Percentiles rank a stretch among this genome's conserved stretches.
These are phyloP conservation scores for Albula goreensis DNA, from an alignment of 2,113 vertebrate species.

Conservation along the genomic window DNA sequence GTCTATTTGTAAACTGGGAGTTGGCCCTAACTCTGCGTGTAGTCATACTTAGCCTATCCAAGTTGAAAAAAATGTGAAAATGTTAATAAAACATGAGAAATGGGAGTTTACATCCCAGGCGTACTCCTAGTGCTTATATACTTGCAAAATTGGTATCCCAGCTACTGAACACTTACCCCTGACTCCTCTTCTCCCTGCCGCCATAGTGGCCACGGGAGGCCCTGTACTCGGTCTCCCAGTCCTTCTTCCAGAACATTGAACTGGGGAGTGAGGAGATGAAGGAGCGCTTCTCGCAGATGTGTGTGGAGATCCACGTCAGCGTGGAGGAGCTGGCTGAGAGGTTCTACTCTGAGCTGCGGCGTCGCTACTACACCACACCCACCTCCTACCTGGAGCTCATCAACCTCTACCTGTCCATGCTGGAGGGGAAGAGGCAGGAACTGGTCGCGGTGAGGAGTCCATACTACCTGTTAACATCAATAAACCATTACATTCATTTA, in stretches of 20 bases:
- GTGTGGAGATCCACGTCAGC: slow-evolving; percentile 79
- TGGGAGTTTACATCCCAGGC: too few relatives aligned
- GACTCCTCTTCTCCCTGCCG: background rate
- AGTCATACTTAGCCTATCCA: too few relatives aligned
- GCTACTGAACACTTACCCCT: background rate
- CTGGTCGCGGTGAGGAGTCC: slow-evolving; percentile 65
- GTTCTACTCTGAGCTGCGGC: slow-evolving; percentile 76
- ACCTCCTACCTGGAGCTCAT: slow-evolving; percentile 87
- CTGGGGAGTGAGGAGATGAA: slow-evolving; percentile 72
- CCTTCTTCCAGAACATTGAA: slow-evolving; percentile 74
- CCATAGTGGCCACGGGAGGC: slow-evolving; percentile 79
- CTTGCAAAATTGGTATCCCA: background rate
- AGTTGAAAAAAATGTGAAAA: too few relatives aligned
- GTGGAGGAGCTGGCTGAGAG: slow-evolving; percentile 77
- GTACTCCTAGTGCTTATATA: too few relatives aligned
- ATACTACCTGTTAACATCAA: too few relatives aligned
- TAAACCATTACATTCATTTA: too few relatives aligned
- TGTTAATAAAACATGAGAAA: too few relatives aligned
- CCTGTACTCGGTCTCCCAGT: slow-evolving; percentile 77
- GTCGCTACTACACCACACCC: slow-evolving; percentile 80
- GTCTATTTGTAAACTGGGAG: too few relatives aligned
- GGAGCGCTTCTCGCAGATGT: slow-evolving; percentile 76
- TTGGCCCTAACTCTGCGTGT: too few relatives aligned
- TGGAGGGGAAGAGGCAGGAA: slow-evolving; percentile 73
- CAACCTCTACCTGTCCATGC: slow-evolving; percentile 80